These are phyloP conservation scores for Callosobruchus maculatus DNA, from an alignment of 2,888 invertebrate genomes.

Conservation along the genomic window DNA sequence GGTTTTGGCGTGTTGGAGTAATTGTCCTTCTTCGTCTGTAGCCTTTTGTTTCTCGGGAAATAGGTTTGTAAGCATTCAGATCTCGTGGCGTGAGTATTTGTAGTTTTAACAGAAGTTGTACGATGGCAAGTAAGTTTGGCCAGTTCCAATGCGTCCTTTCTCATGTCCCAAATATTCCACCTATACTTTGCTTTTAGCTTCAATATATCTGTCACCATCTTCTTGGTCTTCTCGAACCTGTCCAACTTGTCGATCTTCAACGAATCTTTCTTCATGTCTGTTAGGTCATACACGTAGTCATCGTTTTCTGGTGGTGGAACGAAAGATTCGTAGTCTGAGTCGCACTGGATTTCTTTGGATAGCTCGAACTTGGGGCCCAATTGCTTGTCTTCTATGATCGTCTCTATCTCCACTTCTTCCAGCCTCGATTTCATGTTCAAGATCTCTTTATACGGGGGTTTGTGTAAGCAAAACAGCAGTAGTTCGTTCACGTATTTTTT, in stretches of 20 bases:
- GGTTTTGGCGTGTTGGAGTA: constrained; percentile 44
- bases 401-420: not conserved
- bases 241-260: not conserved
- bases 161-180: constrained; percentile 84
- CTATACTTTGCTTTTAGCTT: constrained; percentile 67
- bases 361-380: not conserved
- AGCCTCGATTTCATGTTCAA: not conserved
- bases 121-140: constrained; percentile 59
- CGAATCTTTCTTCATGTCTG: not conserved
- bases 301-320: not conserved
- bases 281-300: not conserved
- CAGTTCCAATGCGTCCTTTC: constrained; percentile 62
- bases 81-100: constrained; percentile 60
- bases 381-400: not conserved
- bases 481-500: not conserved
- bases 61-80: constrained; percentile 60
- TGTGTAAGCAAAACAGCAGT: not conserved
- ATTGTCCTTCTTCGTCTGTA: constrained; percentile 50
- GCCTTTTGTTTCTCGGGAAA: constrained; percentile 46
- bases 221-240: not conserved
- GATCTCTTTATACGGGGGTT: not conserved
- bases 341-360: not conserved
- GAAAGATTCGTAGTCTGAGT: not conserved
- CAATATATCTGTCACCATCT: constrained; percentile 21
- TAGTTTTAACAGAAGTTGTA: constrained; percentile 69